Base-by-base conservation (phyloP, 2,888 invertebrate genomes). In the Drosophila affinis region DNA sequence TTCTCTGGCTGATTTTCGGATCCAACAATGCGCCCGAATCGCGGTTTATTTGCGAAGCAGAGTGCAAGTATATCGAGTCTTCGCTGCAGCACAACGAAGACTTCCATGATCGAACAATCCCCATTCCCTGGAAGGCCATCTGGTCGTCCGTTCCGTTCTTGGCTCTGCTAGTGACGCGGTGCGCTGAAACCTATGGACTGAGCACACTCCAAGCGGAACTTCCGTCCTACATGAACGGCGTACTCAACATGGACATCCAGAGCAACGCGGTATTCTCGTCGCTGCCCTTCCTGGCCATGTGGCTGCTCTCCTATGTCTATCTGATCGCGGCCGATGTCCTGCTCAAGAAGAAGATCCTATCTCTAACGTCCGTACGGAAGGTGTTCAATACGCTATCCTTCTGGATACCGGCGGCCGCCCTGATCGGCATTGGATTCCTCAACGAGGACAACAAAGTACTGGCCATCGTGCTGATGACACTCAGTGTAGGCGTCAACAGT, bases 201-300 rank as follows among this genome's bases (percentile, higher is more conserved):
- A 95, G 94, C 93, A 95, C 94, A 0, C 91, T 96, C 12, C 92
- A 95, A 76, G 95, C 95, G 0, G 94, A 95, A 88, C 94, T 95
- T 76, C 95, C 96, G 0, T 94, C 94, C 0, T 96, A 95, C 81
- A 93, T 96, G 93, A 93, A 93, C 54, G 92, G 93, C 58, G 94
- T 95, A 0, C 91, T 95, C 0, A 91, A 93, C 34, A 94, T 94
- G 77, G 92, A 95, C 53, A 94, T 95, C 14, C 93, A 94, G 88
- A 89, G 93, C 91, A 93, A 93, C 74, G 93, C 93, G 0, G 54
- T 91, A 1, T 89, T 93, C 49, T 93, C 94, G 0, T 93, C 93
- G 0, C 79, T 94, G 3, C 94, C 94, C 1, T 94, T 93, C 72
- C 76, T 94, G 39, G 91, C 90, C 1, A 93, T 93, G 93, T 93